A percentile compares a stretch with the other conserved stretches of the same genome.
Evolutionary conservation across 1,140 invertebrate genomes (phyloP).

Genomic region (Drosophila ironensis): DNA sequence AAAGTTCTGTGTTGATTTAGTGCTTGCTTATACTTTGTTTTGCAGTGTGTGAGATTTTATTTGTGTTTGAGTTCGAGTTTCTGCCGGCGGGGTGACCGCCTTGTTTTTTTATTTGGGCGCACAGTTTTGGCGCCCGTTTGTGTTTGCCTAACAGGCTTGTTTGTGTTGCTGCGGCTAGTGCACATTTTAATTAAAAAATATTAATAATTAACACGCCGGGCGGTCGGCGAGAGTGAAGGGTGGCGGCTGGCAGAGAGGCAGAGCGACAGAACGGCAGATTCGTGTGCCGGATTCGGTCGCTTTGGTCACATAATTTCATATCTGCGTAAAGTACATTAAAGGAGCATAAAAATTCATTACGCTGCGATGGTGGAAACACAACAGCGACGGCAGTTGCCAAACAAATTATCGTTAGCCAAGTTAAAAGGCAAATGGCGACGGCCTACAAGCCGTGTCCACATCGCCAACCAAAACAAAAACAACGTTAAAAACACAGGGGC

Average conservation of each 20-base stretch:
- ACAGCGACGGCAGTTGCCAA: constrained; percentile 58
- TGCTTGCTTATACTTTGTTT: constrained; percentile 44
- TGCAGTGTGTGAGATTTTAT: constrained; percentile 30
- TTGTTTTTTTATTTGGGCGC: constrained; percentile 11
- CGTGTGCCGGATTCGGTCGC: constrained; percentile 21
- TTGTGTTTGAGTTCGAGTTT: constrained; percentile 1
- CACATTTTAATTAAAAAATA: constrained; percentile 75
- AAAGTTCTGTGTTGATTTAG: constrained; percentile 40
- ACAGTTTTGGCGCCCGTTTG: constrained; percentile 25
- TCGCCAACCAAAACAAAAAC: not conserved
- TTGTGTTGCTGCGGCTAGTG: constrained; percentile 31
- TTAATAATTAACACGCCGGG: constrained; percentile 64
- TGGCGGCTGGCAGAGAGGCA: not conserved
- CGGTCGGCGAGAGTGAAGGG: constrained; percentile 7
- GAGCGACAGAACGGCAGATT: not conserved
- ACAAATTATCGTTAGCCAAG: constrained; percentile 80
- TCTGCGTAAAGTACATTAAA: constrained; percentile 73
- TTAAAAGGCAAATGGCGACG: constrained; percentile 67
- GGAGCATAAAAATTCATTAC: constrained; percentile 78
- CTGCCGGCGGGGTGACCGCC: not conserved
- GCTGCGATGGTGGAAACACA: constrained; percentile 30
- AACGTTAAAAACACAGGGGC: not conserved
- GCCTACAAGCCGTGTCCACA: constrained; percentile 38
- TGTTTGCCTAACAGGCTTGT: constrained; percentile 40
- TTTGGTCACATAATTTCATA: constrained; percentile 60